These are phyloP conservation scores for Oceanodroma leucorhoa DNA, from an alignment of 2,797 vertebrate species.

Conservation along the genomic window DNA sequence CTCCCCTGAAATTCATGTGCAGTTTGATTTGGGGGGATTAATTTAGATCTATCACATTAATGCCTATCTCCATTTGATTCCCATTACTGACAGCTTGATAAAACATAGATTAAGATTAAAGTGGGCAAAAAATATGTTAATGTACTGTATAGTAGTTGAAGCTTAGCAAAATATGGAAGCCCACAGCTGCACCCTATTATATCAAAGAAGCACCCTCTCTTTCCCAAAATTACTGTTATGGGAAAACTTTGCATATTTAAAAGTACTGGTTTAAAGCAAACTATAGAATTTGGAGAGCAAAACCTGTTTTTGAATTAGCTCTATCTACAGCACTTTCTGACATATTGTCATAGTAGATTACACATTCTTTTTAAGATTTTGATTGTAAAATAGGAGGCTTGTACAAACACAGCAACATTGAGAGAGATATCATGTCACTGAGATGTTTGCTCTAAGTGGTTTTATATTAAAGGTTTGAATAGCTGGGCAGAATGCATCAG, in stretches of 20 bases:
- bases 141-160: not conserved
- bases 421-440: not conserved
- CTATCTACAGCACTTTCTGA: not conserved
- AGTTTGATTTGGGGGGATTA: not conserved
- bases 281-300: not conserved
- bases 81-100: not conserved
- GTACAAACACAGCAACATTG: not conserved
- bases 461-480: constrained; percentile 8
- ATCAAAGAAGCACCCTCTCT: not conserved
- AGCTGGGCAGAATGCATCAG: not conserved
- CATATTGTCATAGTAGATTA: not conserved
- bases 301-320: not conserved
- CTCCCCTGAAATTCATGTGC: not conserved
- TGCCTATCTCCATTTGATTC: not conserved
- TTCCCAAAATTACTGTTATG: not conserved
- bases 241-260: not conserved
- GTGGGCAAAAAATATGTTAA: fast-evolving
- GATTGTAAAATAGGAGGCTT: not conserved
- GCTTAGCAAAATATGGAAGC: not conserved
- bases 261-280: not conserved
- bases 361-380: not conserved
- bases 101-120: not conserved
- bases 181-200: not conserved
- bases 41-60: not conserved
- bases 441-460: not conserved